These are phyloP conservation scores for Neodiprion pinetum DNA, from an alignment of 1,140 invertebrate species.

Conservation along the genomic window DNA sequence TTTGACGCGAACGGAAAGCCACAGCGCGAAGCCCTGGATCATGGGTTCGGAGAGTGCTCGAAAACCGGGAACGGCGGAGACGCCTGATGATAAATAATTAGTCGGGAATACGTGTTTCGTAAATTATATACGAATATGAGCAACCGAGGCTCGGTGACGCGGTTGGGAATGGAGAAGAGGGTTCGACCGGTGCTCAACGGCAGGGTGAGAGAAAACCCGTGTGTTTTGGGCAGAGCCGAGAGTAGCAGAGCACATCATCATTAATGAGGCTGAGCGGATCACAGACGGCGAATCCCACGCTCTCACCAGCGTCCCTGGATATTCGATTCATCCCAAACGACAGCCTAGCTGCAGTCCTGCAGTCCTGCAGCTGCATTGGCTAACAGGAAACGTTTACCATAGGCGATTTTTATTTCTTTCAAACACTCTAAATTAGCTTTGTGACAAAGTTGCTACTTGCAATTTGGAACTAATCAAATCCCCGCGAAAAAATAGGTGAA, in stretches of 20 bases:
- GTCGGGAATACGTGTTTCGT: not conserved
- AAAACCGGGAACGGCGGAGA: not conserved
- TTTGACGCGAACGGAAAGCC: not conserved
- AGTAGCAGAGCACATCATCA: constrained; percentile 52
- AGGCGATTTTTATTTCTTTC: too few species aligned
- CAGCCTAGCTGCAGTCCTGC: constrained; percentile 4
- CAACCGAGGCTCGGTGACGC: too few species aligned
- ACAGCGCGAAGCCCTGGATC: not conserved
- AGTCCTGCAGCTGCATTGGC: constrained; percentile 32
- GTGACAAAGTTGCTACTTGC: too few species aligned
- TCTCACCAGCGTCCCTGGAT: constrained; percentile 49
- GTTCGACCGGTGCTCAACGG: constrained; percentile 26
- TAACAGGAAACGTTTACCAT: constrained; percentile 15
- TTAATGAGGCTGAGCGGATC: constrained; percentile 58
- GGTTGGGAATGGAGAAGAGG: not conserved
- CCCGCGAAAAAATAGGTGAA: too few species aligned
- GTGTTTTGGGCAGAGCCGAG: not conserved
- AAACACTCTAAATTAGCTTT: constrained; percentile 17
- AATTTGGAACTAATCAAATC: too few species aligned
- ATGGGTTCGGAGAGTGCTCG: not conserved
- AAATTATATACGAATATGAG: not conserved
- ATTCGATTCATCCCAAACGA: constrained; percentile 43
- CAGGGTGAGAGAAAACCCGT: constrained; percentile 35
- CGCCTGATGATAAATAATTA: not conserved
- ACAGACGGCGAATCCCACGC: constrained; percentile 53